Conservation (phyloP, 2,113 vertebrate genomes). For the Illadopsis cleaveri region DNA sequence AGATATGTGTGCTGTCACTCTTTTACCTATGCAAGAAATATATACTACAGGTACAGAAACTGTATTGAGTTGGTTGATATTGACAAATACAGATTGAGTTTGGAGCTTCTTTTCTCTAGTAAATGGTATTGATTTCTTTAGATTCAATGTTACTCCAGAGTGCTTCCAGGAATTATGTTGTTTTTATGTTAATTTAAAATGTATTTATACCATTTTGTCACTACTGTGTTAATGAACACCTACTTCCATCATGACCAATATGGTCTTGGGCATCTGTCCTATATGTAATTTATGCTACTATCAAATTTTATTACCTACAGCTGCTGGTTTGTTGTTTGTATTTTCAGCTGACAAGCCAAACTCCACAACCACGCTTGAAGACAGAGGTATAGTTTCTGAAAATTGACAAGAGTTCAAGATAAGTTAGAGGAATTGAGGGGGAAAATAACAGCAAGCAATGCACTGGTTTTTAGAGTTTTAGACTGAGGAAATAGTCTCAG, state of each 20-base stretch:
- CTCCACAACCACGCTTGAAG: background rate
- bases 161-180: background rate
- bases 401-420: background rate
- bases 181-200: background rate
- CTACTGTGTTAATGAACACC: background rate
- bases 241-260: background rate
- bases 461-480: background rate
- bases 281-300: background rate
- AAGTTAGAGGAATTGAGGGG: background rate
- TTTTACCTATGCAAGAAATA: background rate
- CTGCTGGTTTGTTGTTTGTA: background rate
- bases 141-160: background rate
- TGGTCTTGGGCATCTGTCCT: background rate
- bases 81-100: background rate
- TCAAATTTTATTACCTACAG: background rate
- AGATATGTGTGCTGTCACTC: background rate
- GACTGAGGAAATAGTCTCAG: background rate
- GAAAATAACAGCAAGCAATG: background rate
- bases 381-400: background rate
- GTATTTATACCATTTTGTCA: background rate
- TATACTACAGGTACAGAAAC: background rate
- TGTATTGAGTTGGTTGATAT: background rate
- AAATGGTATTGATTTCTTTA: background rate
- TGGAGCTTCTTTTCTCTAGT: background rate
- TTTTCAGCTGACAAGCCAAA: slow-evolving; percentile 11